Conservation (phyloP, 2,113 vertebrate species). For the Phainopepla nitens region DNA sequence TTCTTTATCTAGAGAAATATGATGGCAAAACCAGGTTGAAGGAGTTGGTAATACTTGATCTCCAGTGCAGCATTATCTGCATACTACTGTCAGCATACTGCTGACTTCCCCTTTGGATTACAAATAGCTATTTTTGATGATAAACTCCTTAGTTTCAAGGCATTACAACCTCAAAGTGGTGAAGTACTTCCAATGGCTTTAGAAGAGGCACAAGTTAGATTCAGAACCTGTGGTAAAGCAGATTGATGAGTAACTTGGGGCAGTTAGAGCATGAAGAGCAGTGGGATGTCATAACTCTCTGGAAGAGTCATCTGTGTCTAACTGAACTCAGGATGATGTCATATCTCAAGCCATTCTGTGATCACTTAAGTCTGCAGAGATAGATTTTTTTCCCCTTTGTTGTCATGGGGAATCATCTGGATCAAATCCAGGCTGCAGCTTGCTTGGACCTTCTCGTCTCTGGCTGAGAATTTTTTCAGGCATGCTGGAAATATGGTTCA, state of each 20-base stretch:
- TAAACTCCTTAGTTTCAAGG: background rate
- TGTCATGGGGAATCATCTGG: background rate
- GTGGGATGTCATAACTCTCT: background rate
- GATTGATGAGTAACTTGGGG: background rate
- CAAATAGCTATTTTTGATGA: background rate
- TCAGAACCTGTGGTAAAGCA: background rate
- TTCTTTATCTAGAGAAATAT: background rate
- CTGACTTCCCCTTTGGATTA: too few relatives aligned
- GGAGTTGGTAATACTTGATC: background rate
- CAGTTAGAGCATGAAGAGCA: background rate
- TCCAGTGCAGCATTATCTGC: background rate
- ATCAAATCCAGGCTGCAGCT: background rate
- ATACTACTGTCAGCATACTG: too few relatives aligned
- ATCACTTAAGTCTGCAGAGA: background rate
- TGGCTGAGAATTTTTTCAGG: background rate
- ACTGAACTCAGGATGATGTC: background rate
- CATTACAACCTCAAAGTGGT: slow-evolving; percentile 8
- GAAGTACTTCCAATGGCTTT: background rate
- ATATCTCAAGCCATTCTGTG: background rate
- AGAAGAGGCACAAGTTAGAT: background rate
- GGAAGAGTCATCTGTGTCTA: background rate
- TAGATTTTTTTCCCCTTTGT: background rate
- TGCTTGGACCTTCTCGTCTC: background rate
- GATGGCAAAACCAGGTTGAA: background rate
- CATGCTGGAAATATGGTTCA: background rate